phyloP scores from a whole-genome alignment of 2,797 vertebrate species.

The Ciconia nigra region DNA sequence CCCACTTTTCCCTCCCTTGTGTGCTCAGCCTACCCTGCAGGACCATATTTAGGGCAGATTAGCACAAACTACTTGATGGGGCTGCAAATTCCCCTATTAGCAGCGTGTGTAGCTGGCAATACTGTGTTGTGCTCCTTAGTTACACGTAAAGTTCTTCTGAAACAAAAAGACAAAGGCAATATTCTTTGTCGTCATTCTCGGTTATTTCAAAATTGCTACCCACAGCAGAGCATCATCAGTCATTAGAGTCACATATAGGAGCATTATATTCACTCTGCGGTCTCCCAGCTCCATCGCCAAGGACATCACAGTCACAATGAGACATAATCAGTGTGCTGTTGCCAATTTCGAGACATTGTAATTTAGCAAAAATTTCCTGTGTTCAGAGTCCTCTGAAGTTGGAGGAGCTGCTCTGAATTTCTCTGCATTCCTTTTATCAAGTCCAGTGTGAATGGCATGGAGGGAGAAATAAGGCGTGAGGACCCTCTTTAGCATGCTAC shows the following conservation, averaged over 20 bases:
- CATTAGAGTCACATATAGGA: slow-evolving; percentile 50
- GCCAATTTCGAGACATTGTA: slow-evolving; percentile 27
- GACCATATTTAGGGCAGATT: neutral
- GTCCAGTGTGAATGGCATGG: neutral
- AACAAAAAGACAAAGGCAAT: slow-evolving; percentile 36
- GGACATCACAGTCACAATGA: slow-evolving; percentile 36
- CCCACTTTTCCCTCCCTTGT: fast-evolving
- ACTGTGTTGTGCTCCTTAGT: neutral
- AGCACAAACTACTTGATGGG: neutral
- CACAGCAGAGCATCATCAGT: slow-evolving; percentile 27
- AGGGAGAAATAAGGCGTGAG: neutral
- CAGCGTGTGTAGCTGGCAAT: neutral
- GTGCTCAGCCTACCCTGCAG: neutral
- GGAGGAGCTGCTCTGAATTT: slow-evolving; percentile 1
- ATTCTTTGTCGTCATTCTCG: slow-evolving; percentile 33
- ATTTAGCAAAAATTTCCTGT: slow-evolving; percentile 42
- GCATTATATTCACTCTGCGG: slow-evolving; percentile 19
- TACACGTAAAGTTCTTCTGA: slow-evolving; percentile 12
- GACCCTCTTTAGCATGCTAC: neutral
- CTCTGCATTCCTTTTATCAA: neutral
- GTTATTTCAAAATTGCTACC: slow-evolving; percentile 51
- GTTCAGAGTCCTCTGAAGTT: slow-evolving; percentile 12
- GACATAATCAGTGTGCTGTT: slow-evolving; percentile 17
- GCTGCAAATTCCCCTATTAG: slow-evolving; percentile 22
- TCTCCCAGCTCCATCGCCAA: slow-evolving; percentile 21